A percentile compares a stretch with the other conserved stretches of the same genome.
phyloP scores from a whole-genome alignment of 2,113 vertebrate genomes.

The Propithecus coquereli region DNA sequence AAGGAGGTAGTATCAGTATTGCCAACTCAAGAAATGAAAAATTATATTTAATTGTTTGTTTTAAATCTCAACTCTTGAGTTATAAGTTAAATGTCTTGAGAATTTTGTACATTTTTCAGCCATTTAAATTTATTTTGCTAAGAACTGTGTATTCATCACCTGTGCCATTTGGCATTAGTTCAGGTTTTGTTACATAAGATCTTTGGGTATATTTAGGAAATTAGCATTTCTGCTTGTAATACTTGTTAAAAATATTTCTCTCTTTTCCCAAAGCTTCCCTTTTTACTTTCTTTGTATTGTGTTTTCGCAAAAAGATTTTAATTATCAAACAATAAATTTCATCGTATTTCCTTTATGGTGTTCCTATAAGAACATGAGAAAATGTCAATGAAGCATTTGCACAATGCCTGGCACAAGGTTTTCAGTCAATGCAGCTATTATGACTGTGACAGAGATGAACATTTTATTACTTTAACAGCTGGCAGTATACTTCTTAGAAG shows the following conservation, averaged over 20 bases:
- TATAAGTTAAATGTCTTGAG: background rate
- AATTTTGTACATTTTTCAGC: background rate
- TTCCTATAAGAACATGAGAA: background rate
- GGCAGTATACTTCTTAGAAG: background rate
- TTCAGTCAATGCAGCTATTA: background rate
- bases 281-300: background rate
- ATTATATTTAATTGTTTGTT: background rate
- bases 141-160: background rate
- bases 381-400: background rate
- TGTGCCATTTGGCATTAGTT: background rate
- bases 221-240: background rate
- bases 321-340: background rate
- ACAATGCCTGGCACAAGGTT: background rate
- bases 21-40: background rate
- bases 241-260: background rate
- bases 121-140: background rate
- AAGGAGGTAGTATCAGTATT: background rate
- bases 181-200: background rate
- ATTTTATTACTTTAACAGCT: background rate
- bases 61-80: background rate
- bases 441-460: background rate
- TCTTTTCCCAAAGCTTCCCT: background rate
- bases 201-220: background rate
- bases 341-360: background rate
- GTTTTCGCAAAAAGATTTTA: background rate